Evolutionary conservation across 1,140 invertebrate species (phyloP).

Genomic region (Zaprionus inermis): DNA sequence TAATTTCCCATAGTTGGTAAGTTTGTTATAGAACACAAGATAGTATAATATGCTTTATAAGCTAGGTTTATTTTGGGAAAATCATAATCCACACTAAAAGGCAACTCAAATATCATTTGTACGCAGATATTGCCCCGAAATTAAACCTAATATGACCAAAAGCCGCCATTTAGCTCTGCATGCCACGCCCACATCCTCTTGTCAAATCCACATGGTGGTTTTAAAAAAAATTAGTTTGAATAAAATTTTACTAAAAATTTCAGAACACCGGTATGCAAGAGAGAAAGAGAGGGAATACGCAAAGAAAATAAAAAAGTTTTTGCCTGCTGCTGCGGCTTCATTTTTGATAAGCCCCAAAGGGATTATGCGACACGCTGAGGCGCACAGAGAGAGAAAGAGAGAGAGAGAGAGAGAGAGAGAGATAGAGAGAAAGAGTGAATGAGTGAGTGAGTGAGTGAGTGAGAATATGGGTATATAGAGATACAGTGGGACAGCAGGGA

Average conservation of each 20-base stretch:
- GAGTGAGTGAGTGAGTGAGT: too few relatives aligned
- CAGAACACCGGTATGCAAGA: too few relatives aligned
- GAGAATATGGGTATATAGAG: too few relatives aligned
- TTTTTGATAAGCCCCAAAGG: slow-evolving; percentile 47
- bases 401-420: not conserved
- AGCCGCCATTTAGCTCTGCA: not conserved
- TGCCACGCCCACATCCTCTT: not conserved
- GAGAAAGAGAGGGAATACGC: too few relatives aligned
- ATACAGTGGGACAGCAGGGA: not conserved
- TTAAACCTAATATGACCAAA: not conserved
- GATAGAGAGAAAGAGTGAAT: not conserved
- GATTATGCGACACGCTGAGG: slow-evolving; percentile 48
- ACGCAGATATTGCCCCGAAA: not conserved
- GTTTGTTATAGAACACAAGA: too few relatives aligned
- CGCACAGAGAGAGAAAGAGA: not conserved
- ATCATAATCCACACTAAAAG: not conserved
- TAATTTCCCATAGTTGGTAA: too few relatives aligned
- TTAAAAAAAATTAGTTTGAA: not conserved
- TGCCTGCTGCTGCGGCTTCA: slow-evolving; percentile 23
- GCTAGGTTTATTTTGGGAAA: not conserved
- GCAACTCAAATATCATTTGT: not conserved
- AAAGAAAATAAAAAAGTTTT: slow-evolving; percentile 26
- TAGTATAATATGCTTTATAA: not conserved
- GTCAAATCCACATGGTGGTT: not conserved
- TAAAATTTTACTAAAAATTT: not conserved